phyloP scores from a whole-genome alignment of 2,113 vertebrate genomes.

The Recurvirostra avosetta region DNA sequence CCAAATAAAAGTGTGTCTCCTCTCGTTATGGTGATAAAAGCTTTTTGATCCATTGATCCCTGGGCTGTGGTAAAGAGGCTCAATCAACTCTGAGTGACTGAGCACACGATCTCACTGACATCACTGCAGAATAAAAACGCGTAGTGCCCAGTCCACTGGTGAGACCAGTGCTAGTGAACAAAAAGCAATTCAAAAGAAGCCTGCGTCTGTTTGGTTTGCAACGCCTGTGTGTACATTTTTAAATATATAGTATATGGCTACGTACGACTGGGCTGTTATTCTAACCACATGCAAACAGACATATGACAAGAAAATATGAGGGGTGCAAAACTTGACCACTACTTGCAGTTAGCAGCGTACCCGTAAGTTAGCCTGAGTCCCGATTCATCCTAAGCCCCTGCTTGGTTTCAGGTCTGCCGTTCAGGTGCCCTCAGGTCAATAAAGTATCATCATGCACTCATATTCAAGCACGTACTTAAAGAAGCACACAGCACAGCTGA shows the following conservation, averaged over 20 bases:
- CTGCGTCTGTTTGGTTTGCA: background rate
- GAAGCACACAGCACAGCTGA: background rate
- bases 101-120: background rate
- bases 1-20: background rate
- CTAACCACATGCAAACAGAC: background rate
- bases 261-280: background rate
- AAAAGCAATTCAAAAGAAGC: background rate
- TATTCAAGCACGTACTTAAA: background rate
- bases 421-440: background rate
- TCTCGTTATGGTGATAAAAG: background rate
- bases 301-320: background rate
- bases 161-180: background rate
- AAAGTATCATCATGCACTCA: background rate
- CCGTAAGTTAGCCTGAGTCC: background rate
- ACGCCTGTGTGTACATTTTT: fast-evolving
- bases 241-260: background rate
- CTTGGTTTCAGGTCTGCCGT: background rate
- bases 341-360: background rate
- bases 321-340: background rate
- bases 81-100: background rate
- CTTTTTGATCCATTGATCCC: background rate
- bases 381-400: fast-evolving
- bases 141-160: background rate
- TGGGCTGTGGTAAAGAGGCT: background rate
- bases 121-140: background rate